phyloP scores from a whole-genome alignment of 2,888 invertebrate genomes.

The Nowickia ferox region DNA sequence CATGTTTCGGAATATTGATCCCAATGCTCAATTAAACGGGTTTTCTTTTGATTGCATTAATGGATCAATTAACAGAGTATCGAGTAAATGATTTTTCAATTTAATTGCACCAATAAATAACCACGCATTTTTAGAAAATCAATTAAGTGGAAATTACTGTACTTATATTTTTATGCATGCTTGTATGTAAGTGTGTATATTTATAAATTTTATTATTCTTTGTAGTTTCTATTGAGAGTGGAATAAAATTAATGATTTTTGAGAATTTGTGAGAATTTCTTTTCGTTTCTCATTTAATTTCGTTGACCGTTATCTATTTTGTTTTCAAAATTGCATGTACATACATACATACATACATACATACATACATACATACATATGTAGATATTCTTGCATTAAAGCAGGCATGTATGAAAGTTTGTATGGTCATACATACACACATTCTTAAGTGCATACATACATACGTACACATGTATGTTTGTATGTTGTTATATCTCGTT shows the following conservation, averaged over 20 bases:
- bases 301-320: constrained; percentile 44
- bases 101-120: no score
- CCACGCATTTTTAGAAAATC: no score
- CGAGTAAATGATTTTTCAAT: no score
- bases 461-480: background rate
- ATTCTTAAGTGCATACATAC: background rate
- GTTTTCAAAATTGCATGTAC: background rate
- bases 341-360: background rate
- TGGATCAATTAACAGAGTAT: no score
- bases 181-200: constrained; percentile 14
- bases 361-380: background rate
- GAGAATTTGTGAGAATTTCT: constrained; percentile 1
- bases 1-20: no score
- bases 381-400: background rate
- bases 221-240: constrained; percentile 42
- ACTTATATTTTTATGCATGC: no score
- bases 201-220: constrained; percentile 21
- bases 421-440: no score
- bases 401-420: no score
- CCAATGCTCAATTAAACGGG: no score
- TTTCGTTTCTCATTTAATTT: constrained; percentile 32
- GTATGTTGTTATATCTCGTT: background rate
- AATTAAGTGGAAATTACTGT: no score
- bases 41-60: no score
- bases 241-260: background rate